Conservation (phyloP, 2,113 vertebrate species). For the Morone saxatilis region DNA sequence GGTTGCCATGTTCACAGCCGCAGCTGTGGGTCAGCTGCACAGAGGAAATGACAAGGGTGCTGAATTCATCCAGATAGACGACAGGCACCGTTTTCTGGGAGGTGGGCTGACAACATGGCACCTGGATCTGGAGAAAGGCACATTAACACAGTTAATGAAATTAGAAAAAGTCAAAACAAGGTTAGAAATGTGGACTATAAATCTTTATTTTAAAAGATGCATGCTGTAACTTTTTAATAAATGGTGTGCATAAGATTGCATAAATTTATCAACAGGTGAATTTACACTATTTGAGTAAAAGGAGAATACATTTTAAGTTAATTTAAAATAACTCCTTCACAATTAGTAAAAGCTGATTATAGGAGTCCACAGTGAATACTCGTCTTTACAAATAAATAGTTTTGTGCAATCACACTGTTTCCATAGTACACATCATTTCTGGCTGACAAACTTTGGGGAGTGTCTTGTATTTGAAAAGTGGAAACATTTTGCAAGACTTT, state of each 20-base stretch:
- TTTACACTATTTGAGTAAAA: not conserved
- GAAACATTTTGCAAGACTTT: not conserved
- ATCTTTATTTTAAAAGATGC: not conserved
- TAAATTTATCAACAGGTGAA: not conserved
- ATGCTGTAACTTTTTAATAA: no score
- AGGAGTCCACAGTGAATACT: not conserved
- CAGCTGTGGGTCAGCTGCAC: conserved; percentile 73
- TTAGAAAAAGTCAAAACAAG: no score
- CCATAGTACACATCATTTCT: not conserved
- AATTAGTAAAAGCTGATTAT: not conserved
- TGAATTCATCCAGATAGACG: conserved; percentile 77
- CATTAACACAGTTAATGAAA: not conserved
- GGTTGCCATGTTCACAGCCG: conserved; percentile 56
- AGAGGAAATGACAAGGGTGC: conserved; percentile 70
- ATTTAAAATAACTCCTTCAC: no score
- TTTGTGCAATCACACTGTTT: not conserved
- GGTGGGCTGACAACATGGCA: conserved; percentile 72
- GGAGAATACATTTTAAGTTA: not conserved
- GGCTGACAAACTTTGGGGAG: conserved; percentile 1
- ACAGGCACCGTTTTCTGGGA: conserved; percentile 65
- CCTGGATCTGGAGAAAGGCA: conserved; percentile 40
- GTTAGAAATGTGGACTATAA: no score
- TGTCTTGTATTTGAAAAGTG: conserved; percentile 11
- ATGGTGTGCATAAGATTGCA: not conserved
- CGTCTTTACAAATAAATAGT: not conserved